A percentile compares a stretch with the other conserved stretches of the same genome.
phyloP scores from a whole-genome alignment of 2,888 invertebrate species.

The Malthinus seriepunctatus region DNA sequence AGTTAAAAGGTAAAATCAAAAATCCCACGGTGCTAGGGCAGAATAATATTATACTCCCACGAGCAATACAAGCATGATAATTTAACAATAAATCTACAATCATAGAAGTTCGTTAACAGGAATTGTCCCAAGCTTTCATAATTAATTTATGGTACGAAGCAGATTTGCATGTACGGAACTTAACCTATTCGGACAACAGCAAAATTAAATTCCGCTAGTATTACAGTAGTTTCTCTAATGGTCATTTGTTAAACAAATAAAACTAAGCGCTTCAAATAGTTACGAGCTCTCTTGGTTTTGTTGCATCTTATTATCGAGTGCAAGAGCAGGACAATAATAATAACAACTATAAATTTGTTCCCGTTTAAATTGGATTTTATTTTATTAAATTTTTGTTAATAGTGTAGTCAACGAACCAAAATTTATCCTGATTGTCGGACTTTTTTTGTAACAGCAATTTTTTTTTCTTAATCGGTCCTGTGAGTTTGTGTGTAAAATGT shows the following conservation, averaged over 20 bases:
- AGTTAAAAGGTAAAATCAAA: conserved; percentile 14
- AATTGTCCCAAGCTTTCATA: conserved; percentile 51
- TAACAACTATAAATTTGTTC: conserved; percentile 12
- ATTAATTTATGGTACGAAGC: conserved; percentile 53
- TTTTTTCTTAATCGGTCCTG: no score
- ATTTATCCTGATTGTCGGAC: no score
- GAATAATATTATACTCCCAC: conserved; percentile 31
- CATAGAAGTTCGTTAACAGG: conserved; percentile 54
- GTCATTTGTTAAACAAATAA: conserved; percentile 56
- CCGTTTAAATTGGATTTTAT: not conserved
- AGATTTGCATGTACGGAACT: conserved; percentile 55
- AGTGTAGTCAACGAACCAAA: no score
- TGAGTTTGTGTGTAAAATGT: no score
- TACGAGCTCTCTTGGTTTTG: conserved; percentile 9
- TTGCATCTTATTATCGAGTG: conserved; percentile 24
- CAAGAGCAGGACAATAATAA: conserved; percentile 6
- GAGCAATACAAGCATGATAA: conserved; percentile 19
- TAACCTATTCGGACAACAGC: conserved; percentile 56
- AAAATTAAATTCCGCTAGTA: conserved; percentile 53
- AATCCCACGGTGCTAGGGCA: conserved; percentile 25
- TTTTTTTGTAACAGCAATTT: no score
- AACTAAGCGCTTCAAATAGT: conserved; percentile 34
- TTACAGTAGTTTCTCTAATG: conserved; percentile 44
- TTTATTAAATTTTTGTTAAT: not conserved
- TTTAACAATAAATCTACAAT: conserved; percentile 50